Base-by-base conservation (phyloP, 1,140 invertebrate species). In the Nixonia krombeini region DNA sequence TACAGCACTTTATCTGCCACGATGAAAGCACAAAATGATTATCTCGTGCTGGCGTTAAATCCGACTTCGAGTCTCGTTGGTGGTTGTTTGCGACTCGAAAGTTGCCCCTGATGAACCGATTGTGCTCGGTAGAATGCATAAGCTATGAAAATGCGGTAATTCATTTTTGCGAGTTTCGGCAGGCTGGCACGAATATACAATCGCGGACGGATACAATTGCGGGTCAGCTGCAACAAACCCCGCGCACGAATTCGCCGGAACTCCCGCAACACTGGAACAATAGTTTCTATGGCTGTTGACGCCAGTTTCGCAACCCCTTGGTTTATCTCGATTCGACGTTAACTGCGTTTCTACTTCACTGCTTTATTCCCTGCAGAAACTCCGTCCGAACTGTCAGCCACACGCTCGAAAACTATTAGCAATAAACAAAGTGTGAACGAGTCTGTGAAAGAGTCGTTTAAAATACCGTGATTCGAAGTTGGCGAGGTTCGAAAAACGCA, bases 271-370 rank as follows among this genome's bases (percentile, higher is more conserved):
- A 21, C 16, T 42, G 26, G n/a, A 46, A 61, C 59, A 70, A 64
- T 70, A 70, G 59, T 63, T 69, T 59, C 53, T 63, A 63, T 63
- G 56, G 66, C 57, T 69, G 65, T 69, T 59, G 38, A 63, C 58
- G 53, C 52, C 51, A 69, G 65, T 69, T 69, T 59, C 38, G 47
- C 50, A 51, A 47, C 59, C 56, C 70, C 49, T 65, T 41, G 47
- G 68, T 73, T 68, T 67, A 68, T 70, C 64, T 66, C 67, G 49
- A 65, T 69, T 72, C 62, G 63, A 73, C 66, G 64, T 61, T 71
- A 66, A 74, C 72, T 69, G 33, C 46, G 46, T 74, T 74, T 74
- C 68, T 67, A 64, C 57, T 69, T 51, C 55, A 61, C 62, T 29
- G 61, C 53, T 42, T 33, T 17, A 16, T 33, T 57, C 8, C 59